Evolutionary conservation across 2,888 invertebrate genomes (phyloP), one percentile per base, ranked within the genome.

Genomic region (Sisyra terminalis): DNA sequence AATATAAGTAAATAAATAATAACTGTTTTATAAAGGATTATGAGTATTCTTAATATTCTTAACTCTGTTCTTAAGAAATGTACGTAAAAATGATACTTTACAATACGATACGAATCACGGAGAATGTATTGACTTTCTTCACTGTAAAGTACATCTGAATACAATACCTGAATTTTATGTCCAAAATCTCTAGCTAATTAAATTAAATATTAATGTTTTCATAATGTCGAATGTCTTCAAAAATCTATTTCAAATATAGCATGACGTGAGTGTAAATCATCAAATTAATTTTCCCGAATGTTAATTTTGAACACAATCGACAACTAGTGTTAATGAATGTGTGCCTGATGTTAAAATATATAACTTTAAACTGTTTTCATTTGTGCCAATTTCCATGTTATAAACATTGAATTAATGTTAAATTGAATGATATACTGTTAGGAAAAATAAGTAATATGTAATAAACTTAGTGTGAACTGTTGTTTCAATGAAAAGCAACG

Each of bases 311-410:
- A 37, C 16, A 37, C 37, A 37, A 11, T 37, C 37, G 37, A 37
- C 37, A 37, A 18, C 18, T 37, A 37, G 17, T 15, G 11, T 15
- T 37, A 37, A 37, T 41, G 34, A 41, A 41, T 41, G 41, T 41
- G 41, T 41, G 41, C 41, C 41, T 41, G 41, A 41, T 41, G 41
- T 34, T 41, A 41, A 11, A 32, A 32, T 13, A 35, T 15, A 35
- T 15, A 34, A 34, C 34, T 34, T 35, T 15, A 35, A n/a, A 15
- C 35, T 35, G 13, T 35, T 39, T 39, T 39, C 39, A 39, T 39
- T 39, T 39, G 39, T 39, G 39, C 39, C 39, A 39, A 39, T 29
- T 39, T 39, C 13, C 15, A 29, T 17, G 15, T 39, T 11, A 38
- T 15, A 38, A 38, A 32, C 32, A 32, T 13, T 32, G 32, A 38